Percentiles rank a stretch among this genome's conserved stretches.
These are phyloP conservation scores for Norana najaformis DNA, from an alignment of 2,888 invertebrate species.

Conservation along the genomic window DNA sequence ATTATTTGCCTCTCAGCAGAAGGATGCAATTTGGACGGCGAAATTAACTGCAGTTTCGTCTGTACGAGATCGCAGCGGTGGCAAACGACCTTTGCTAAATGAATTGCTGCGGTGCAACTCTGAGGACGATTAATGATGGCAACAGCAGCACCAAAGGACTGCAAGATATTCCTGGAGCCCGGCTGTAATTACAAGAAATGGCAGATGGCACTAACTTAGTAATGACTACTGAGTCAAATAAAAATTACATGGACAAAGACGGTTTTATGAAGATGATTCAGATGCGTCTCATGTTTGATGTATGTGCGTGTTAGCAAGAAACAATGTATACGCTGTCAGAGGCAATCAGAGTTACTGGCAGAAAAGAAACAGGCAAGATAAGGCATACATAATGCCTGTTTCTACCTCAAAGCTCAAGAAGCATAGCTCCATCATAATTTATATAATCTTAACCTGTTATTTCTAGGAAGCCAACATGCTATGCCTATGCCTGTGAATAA, in stretches of 20 bases:
- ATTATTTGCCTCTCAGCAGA: conserved; percentile 15
- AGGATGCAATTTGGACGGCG: conserved; percentile 24
- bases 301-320: neutral
- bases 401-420: neutral
- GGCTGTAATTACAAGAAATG: neutral
- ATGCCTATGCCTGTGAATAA: neutral
- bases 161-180: neutral
- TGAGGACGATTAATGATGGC: conserved; percentile 20
- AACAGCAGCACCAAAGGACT: neutral
- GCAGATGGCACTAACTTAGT: neutral
- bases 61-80: neutral
- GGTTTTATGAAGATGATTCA: neutral
- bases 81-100: conserved; percentile 22
- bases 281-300: neutral
- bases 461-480: neutral
- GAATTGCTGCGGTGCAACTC: conserved; percentile 2
- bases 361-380: neutral
- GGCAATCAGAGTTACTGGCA: neutral
- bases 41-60: conserved; percentile 23
- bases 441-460: neutral
- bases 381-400: neutral
- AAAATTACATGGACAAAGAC: neutral
- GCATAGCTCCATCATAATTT: neutral
- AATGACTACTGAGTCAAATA: neutral
- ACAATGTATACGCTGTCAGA: neutral